Base-by-base conservation (phyloP, 2,888 invertebrate species). In the Dione juno region DNA sequence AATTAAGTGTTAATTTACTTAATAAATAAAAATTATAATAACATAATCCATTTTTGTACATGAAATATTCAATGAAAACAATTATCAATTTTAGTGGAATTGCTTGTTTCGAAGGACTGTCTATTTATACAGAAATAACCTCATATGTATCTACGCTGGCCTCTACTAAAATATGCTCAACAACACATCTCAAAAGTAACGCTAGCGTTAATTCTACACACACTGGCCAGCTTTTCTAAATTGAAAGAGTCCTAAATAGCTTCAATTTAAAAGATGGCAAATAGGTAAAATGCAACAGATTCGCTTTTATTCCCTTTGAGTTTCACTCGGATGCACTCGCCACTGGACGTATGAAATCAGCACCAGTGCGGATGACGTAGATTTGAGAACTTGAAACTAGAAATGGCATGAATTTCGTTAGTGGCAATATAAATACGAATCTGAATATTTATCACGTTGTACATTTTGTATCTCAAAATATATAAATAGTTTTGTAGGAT, bases 291-390 rank as follows among this genome's bases (percentile, higher is more conserved):
- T 72, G 74, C 74, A 75, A 75, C 75, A 71, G 71, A 73, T 75
- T 73, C 58, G 68, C 43, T 66, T 74, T 72, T 74, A 68, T 74
- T 66, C 70, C 65, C n/a, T 45, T 41, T 48, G 64, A 71, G 74
- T 70, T 67, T 19, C 68, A 70, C 69, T 72, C 71, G 72, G 70
- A 64, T 65, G 67, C 67, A 69, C 72, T 71, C 73, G 69, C 69
- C 54, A 67, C 70, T 52, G 66, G 69, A 37, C 68, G 73, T 76
- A 77, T 84, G 83, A 86, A 88, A 87, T 69, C 53, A 69, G 45
- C 52, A 45, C 54, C 54, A 28, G 21, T 14, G 11, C 19, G 16
- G 16, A 21, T 16, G 0, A 16, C 13, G 48, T 8, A 19, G 19
- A 61, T 9, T 1, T 48, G 10, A 3, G 10, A 5, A 37, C 7